Conservation (phyloP, 2,888 invertebrate species). For the Salpingus planirostris region DNA sequence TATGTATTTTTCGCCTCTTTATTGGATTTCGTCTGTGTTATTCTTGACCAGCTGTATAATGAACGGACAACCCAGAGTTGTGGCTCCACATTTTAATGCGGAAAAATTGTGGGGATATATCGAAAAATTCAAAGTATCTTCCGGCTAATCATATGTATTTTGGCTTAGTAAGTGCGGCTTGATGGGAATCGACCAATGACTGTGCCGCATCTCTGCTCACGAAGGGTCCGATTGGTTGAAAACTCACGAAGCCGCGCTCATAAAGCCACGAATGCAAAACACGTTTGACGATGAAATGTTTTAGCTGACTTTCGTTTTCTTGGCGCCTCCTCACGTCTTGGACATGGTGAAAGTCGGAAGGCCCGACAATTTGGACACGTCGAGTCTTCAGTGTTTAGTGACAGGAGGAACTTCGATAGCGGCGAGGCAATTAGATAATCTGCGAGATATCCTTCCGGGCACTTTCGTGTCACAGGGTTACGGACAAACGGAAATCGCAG, state of each 20-base stretch:
- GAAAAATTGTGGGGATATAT: conserved; percentile 24
- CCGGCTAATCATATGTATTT: no score
- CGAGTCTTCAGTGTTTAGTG: neutral
- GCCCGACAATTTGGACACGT: neutral
- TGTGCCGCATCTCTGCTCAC: no score
- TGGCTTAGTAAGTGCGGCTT: no score
- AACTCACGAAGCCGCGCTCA: no score
- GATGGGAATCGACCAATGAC: no score
- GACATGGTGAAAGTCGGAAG: neutral
- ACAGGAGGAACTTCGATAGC: neutral
- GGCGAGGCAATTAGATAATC: neutral
- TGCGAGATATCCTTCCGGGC: neutral
- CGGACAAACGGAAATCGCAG: neutral
- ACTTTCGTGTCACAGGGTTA: neutral
- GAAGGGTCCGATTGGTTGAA: no score
- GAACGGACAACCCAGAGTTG: conserved; percentile 25
- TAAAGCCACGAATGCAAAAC: no score
- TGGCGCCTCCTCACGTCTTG: neutral
- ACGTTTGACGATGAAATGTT: no score
- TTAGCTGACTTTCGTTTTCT: neutral
- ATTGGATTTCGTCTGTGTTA: conserved; percentile 32
- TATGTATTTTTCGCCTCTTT: conserved; percentile 26
- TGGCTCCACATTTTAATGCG: conserved; percentile 22
- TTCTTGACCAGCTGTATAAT: conserved; percentile 18
- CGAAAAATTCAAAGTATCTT: no score